Conservation (phyloP, 2,113 vertebrate genomes). For the Pangasianodon gigas region DNA sequence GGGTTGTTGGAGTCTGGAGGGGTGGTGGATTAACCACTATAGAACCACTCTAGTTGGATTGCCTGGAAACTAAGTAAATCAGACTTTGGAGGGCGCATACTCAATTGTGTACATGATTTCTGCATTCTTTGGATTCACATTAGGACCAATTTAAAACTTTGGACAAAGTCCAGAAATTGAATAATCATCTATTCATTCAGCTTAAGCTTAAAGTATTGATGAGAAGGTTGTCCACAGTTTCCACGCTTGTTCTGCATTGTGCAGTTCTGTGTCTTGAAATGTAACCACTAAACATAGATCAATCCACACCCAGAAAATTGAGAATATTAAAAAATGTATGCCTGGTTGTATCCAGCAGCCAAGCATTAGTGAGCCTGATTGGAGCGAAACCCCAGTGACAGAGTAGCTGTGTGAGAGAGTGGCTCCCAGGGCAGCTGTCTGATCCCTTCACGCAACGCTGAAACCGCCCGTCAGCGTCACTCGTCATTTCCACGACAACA, state of each 20-base stretch:
- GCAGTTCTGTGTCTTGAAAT: slow-evolving; percentile 3
- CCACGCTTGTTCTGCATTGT: not conserved
- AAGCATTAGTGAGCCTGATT: slow-evolving; percentile 33
- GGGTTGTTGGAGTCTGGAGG: not conserved
- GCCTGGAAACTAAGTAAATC: slow-evolving; percentile 4
- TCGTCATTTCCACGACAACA: slow-evolving; percentile 51
- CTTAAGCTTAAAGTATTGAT: not conserved
- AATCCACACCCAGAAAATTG: slow-evolving; percentile 39
- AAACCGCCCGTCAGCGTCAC: slow-evolving; percentile 44
- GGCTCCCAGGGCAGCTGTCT: slow-evolving; percentile 44
- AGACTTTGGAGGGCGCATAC: not conserved
- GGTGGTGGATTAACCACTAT: slow-evolving; percentile 21
- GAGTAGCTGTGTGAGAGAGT: slow-evolving; percentile 23
- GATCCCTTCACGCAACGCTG: slow-evolving; percentile 44
- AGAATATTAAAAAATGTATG: slow-evolving; percentile 29
- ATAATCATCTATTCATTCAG: not conserved
- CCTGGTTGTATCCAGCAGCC: slow-evolving; percentile 21
- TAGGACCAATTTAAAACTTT: not conserved
- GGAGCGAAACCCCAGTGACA: slow-evolving; percentile 17
- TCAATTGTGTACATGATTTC: slow-evolving; percentile 7
- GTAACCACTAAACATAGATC: slow-evolving; percentile 11
- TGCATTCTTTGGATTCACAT: slow-evolving; percentile 1
- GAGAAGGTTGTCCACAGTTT: not conserved
- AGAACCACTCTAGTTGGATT: slow-evolving; percentile 10
- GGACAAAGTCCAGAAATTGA: not conserved